A percentile compares a stretch with the other conserved stretches of the same genome.
Conservation (phyloP, 2,797 vertebrate species). For the Hephaestus fuliginosus region DNA sequence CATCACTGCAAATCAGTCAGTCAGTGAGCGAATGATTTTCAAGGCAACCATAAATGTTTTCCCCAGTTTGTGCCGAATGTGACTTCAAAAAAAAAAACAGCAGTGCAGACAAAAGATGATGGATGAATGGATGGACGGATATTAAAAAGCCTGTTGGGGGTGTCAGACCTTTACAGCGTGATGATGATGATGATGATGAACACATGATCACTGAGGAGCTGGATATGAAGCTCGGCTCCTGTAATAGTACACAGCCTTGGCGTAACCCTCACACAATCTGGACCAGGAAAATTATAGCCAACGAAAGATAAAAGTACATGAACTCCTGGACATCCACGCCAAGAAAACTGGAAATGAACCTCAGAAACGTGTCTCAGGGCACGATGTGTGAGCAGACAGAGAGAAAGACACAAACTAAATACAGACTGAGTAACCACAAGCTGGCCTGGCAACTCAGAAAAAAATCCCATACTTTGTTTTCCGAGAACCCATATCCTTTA, state of each 20-base stretch:
- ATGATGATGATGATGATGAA: slow-evolving; percentile 7
- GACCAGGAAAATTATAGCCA: not conserved
- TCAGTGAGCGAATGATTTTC: slow-evolving; percentile 31
- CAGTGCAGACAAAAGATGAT: slow-evolving; percentile 7
- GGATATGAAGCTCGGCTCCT: not conserved
- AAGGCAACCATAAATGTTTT: slow-evolving; percentile 34
- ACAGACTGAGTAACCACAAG: not conserved
- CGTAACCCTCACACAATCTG: not conserved
- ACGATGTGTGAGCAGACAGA: not conserved
- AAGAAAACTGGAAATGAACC: not conserved
- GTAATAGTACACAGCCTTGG: not conserved
- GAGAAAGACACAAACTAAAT: not conserved
- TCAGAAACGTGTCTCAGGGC: not conserved
- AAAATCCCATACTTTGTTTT: not conserved
- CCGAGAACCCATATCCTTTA: not conserved
- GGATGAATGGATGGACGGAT: not conserved
- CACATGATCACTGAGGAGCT: slow-evolving; percentile 7
- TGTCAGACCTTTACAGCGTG: not conserved
- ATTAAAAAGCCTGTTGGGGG: not conserved
- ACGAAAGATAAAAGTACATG: not conserved
- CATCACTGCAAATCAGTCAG: slow-evolving; percentile 53
- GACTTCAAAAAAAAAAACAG: not conserved
- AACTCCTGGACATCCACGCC: not conserved
- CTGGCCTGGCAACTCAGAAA: not conserved
- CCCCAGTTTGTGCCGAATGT: slow-evolving; percentile 22